Conservation (phyloP, 2,113 vertebrate genomes). For the Microtus richardsoni region DNA sequence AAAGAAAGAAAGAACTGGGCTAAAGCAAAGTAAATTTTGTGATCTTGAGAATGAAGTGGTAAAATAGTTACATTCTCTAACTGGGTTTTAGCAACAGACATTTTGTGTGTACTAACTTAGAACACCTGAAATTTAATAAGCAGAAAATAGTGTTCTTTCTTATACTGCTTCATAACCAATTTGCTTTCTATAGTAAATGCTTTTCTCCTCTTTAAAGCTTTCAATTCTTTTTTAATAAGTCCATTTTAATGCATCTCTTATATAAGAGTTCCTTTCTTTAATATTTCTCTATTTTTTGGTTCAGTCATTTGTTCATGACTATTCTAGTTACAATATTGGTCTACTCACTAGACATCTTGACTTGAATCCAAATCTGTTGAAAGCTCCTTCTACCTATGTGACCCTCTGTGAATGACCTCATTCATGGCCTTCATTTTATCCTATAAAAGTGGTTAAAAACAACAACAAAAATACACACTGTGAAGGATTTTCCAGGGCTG, state of each 20-base stretch:
- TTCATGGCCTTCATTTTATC: not conserved
- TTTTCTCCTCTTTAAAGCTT: constrained; percentile 9
- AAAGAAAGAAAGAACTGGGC: not conserved
- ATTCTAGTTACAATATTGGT: not conserved
- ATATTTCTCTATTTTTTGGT: not conserved
- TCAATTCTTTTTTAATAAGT: not conserved
- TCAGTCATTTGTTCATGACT: not conserved
- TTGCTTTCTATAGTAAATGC: not conserved
- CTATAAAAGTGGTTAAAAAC: not conserved
- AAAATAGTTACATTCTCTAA: constrained; percentile 34
- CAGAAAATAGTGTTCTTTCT: not conserved
- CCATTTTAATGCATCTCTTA: not conserved
- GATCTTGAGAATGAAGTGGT: constrained; percentile 41
- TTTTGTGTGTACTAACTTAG: constrained; percentile 19
- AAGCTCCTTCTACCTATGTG: not conserved
- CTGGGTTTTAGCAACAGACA: constrained; percentile 58
- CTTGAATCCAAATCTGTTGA: not conserved
- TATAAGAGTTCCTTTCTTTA: not conserved
- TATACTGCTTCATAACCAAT: not conserved
- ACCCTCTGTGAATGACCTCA: not conserved
- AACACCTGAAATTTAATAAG: constrained; percentile 48
- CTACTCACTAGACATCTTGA: not conserved
- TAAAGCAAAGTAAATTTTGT: constrained; percentile 46
- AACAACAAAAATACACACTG: not conserved
- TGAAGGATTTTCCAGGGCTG: not conserved